Evolutionary conservation across 2,797 vertebrate genomes (phyloP).

Genomic region (Sciurus carolinensis): DNA sequence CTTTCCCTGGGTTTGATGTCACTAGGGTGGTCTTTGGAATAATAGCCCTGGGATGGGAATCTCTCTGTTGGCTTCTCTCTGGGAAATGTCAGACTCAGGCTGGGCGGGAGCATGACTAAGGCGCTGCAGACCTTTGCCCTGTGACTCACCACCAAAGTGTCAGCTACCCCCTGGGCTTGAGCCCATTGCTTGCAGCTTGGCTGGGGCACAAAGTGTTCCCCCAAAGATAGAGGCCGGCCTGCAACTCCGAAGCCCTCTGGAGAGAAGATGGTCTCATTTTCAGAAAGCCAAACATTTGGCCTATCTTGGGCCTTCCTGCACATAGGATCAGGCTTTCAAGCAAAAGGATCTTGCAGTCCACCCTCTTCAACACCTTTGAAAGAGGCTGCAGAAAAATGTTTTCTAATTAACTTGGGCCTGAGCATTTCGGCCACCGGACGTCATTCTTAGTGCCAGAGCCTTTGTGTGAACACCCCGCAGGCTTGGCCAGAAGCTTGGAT

Average conservation of each 20-base stretch:
- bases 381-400: background rate
- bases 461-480: background rate
- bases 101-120: slow-evolving; percentile 88
- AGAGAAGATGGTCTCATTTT: background rate
- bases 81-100: slow-evolving; percentile 87
- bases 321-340: background rate
- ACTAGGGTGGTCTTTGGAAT: slow-evolving; percentile 63
- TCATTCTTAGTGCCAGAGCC: background rate
- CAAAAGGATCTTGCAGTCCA: background rate
- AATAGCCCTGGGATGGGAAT: slow-evolving; percentile 72
- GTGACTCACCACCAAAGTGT: slow-evolving; percentile 85
- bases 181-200: slow-evolving; percentile 75
- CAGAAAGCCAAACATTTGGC: background rate
- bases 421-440: background rate
- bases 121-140: slow-evolving; percentile 86
- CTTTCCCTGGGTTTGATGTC: slow-evolving; percentile 67
- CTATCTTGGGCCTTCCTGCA: background rate
- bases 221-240: slow-evolving; percentile 59
- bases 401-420: background rate
- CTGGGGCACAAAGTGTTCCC: slow-evolving; percentile 58
- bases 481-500: background rate
- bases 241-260: rapidly evolving
- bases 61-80: slow-evolving; percentile 83
- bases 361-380: background rate
- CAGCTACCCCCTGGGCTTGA: slow-evolving; percentile 78